Percentiles rank a stretch among this genome's conserved stretches.
Evolutionary conservation across 2,888 invertebrate species (phyloP).

Genomic region (Trilocha varians): DNA sequence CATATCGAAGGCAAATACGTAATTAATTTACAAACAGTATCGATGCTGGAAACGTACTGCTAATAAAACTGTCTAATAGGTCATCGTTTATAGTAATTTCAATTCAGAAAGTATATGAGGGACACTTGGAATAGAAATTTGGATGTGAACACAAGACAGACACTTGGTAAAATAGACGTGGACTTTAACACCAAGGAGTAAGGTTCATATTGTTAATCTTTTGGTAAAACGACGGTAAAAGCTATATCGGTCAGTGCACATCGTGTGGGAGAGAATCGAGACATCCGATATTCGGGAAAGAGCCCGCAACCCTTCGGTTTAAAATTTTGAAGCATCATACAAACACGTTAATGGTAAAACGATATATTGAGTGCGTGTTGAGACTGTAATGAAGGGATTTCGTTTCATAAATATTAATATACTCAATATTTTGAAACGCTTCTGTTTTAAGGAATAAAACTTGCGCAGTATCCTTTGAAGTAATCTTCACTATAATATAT

Average conservation of each 20-base stretch:
- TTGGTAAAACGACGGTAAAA: neutral
- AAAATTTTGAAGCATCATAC: conserved; percentile 34
- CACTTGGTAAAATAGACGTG: neutral
- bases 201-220: conserved; percentile 7
- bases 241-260: neutral
- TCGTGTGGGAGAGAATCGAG: conserved; percentile 34
- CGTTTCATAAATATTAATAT: conserved; percentile 8
- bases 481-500: neutral
- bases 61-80: conserved; percentile 29
- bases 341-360: conserved; percentile 36
- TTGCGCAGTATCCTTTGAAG: no score
- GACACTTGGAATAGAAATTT: conserved; percentile 23
- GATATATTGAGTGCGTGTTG: conserved; percentile 21
- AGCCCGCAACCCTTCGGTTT: conserved; percentile 34
- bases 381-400: conserved; percentile 22
- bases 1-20: conserved; percentile 15
- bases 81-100: conserved; percentile 30
- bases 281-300: conserved; percentile 47
- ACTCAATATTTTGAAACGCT: neutral
- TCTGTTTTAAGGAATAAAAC: neutral
- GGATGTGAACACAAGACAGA: conserved; percentile 8
- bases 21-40: conserved; percentile 23
- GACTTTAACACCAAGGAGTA: conserved; percentile 7
- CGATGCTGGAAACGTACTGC: conserved; percentile 27
- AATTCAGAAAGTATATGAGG: conserved; percentile 21